Evolutionary conservation across 2,888 invertebrate species (phyloP).

Genomic region (Keiferia lycopersicella): DNA sequence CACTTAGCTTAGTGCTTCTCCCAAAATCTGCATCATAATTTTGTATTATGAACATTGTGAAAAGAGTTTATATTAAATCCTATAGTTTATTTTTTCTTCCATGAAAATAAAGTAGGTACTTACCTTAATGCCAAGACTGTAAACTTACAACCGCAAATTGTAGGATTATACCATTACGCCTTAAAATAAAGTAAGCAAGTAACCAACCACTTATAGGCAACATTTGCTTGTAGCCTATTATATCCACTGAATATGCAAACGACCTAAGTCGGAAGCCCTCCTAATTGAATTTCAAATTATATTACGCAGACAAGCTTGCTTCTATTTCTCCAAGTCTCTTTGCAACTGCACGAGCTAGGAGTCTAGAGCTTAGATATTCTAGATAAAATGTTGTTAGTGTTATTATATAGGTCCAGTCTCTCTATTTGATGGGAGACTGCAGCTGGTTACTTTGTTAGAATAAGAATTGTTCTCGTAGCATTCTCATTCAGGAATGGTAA

Average conservation of each 20-base stretch:
- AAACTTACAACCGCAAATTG: neutral
- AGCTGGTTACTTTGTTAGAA: no score
- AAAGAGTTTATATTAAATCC: no score
- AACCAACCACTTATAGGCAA: neutral
- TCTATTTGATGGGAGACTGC: neutral
- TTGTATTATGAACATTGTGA: no score
- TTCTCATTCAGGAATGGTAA: no score
- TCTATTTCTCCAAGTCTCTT: constrained; percentile 15
- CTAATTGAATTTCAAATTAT: constrained; percentile 31
- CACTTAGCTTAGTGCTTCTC: no score
- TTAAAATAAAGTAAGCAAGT: neutral
- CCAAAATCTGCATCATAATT: no score
- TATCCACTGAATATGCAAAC: constrained; percentile 27
- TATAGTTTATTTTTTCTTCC: no score
- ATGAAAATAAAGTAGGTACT: no score
- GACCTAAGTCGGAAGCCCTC: constrained; percentile 20
- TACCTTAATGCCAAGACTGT: no score
- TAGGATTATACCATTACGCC: neutral
- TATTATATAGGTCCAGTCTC: neutral
- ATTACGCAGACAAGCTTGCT: constrained; percentile 16
- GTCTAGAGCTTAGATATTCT: neutral
- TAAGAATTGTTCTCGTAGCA: no score
- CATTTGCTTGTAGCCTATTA: neutral
- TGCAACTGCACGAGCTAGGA: neutral
- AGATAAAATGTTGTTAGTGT: neutral